Evolutionary conservation across 2,113 vertebrate genomes (phyloP).

Genomic region (Trogon surrucura): DNA sequence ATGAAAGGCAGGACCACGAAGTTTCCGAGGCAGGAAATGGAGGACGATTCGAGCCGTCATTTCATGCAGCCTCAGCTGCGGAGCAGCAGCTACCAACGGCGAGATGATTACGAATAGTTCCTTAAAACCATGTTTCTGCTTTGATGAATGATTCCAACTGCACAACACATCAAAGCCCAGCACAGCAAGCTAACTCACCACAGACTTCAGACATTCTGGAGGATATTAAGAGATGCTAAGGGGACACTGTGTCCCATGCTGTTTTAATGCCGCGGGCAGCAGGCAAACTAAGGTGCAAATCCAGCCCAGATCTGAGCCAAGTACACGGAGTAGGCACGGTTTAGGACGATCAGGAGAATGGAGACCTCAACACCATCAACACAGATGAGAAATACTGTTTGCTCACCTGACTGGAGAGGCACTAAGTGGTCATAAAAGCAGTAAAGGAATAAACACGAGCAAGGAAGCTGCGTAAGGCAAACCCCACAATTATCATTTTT

Average conservation of each 20-base stretch:
- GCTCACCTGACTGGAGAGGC: background rate
- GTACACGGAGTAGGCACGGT: background rate
- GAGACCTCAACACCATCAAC: background rate
- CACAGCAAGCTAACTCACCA: background rate
- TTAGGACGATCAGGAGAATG: background rate
- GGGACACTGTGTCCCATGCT: background rate
- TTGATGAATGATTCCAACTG: conserved; percentile 20
- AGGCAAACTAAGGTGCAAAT: background rate
- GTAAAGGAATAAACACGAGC: background rate
- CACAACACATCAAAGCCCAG: conserved; percentile 4
- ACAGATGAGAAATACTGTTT: background rate
- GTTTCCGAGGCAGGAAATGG: conserved; percentile 63
- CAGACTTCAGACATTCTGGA: background rate
- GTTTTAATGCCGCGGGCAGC: background rate
- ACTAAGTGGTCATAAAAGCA: background rate
- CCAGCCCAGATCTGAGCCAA: background rate
- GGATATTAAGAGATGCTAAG: background rate
- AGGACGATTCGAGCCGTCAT: background rate
- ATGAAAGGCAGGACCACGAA: conserved; percentile 55
- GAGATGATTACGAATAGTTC: background rate
- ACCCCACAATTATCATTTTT: background rate
- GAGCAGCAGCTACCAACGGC: conserved; percentile 6
- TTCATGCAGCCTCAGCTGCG: background rate
- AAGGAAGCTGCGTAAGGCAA: background rate
- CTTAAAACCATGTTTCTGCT: background rate